Evolutionary conservation across 2,113 vertebrate genomes (phyloP).

Genomic region (Sapajus apella): DNA sequence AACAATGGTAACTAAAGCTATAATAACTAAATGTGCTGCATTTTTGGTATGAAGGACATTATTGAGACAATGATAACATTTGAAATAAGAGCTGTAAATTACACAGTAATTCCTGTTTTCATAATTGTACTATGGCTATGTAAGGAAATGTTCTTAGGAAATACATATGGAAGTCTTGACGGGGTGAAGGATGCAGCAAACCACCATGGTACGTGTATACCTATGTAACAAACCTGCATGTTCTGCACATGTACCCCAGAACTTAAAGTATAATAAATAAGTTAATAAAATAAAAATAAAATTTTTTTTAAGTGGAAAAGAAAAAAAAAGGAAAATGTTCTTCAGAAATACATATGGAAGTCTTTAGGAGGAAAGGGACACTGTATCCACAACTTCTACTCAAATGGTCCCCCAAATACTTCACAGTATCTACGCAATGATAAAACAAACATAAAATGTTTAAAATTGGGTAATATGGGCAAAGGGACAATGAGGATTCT

Average conservation of each 20-base stretch:
- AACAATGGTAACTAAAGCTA: neutral
- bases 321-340: neutral
- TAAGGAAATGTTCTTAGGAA: neutral
- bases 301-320: too few relatives aligned
- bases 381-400: neutral
- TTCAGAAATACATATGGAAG: neutral
- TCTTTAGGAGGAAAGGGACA: slow-evolving; percentile 5
- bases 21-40: neutral
- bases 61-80: neutral
- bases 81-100: neutral
- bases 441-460: neutral
- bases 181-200: too few relatives aligned
- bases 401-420: neutral
- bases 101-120: neutral
- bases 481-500: neutral
- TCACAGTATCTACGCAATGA: neutral
- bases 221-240: too few relatives aligned
- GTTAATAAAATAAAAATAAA: too few relatives aligned
- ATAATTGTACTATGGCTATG: neutral
- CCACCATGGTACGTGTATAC: too few relatives aligned
- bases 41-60: neutral
- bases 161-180: neutral
- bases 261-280: too few relatives aligned
- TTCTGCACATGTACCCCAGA: too few relatives aligned
- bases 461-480: neutral